phyloP scores from a whole-genome alignment of 2,797 vertebrate species.

The Rhynchotus rufescens region DNA sequence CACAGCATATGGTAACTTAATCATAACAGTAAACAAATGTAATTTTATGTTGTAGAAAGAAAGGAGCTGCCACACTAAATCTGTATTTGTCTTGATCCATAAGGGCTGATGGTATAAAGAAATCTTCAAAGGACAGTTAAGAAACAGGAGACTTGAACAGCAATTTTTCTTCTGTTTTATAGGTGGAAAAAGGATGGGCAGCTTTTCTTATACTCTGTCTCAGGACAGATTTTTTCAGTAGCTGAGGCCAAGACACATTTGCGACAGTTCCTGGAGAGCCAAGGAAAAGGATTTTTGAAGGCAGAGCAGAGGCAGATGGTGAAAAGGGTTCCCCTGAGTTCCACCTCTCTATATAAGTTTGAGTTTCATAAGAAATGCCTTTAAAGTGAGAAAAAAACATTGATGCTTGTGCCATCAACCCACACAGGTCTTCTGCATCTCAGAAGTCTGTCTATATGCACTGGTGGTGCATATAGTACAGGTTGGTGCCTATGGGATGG shows the following conservation, averaged over 20 bases:
- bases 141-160: not conserved
- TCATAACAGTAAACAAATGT: conserved; percentile 39
- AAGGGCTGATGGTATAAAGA: not conserved
- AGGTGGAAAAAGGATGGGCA: not conserved
- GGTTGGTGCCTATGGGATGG: accelerated
- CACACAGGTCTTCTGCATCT: not conserved
- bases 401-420: not conserved
- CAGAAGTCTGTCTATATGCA: not conserved
- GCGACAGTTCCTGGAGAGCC: not conserved
- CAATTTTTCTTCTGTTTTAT: not conserved
- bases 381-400: not conserved
- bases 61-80: not conserved
- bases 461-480: not conserved
- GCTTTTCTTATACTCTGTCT: not conserved
- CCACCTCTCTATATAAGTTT: not conserved
- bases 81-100: not conserved
- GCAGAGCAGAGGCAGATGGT: not conserved
- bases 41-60: not conserved
- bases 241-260: not conserved
- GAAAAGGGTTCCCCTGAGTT: not conserved
- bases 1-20: conserved; percentile 30
- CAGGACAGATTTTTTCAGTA: not conserved
- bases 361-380: not conserved
- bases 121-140: not conserved
- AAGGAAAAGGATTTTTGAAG: not conserved